A percentile compares a stretch with the other conserved stretches of the same genome.
These are phyloP conservation scores for Catamblyrhynchus diadema DNA, from an alignment of 2,797 vertebrate genomes.

Conservation along the genomic window DNA sequence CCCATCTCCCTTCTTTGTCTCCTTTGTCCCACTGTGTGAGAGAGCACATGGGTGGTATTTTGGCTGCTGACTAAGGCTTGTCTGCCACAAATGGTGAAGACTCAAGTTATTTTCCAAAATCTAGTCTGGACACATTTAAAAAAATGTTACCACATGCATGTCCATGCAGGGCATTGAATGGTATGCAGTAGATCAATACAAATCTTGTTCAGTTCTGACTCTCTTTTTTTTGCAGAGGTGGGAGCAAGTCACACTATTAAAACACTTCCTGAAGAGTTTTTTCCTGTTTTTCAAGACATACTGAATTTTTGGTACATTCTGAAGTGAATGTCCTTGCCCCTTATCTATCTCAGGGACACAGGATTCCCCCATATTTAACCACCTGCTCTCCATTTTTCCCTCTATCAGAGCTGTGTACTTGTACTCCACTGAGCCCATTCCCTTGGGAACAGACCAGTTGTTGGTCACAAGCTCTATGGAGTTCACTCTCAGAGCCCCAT, in stretches of 20 bases:
- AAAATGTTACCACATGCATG: neutral
- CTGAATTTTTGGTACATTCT: neutral
- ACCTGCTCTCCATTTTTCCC: neutral
- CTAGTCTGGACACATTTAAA: neutral
- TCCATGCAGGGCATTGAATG: neutral
- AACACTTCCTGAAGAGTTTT: neutral
- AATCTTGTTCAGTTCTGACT: neutral
- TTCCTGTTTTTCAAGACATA: neutral
- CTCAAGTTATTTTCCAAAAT: neutral
- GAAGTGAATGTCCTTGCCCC: neutral
- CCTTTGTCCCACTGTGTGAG: rapidly evolving
- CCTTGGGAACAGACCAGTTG: neutral
- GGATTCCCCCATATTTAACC: rapidly evolving
- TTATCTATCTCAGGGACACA: neutral
- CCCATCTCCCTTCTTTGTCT: neutral
- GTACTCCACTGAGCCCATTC: neutral
- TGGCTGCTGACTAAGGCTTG: neutral
- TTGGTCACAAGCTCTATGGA: neutral
- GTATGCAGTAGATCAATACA: neutral
- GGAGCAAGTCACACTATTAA: neutral
- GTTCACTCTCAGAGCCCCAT: neutral
- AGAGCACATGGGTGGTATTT: rapidly evolving
- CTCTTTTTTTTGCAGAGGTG: neutral
- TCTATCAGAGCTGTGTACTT: neutral
- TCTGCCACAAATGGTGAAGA: neutral